Evolutionary conservation across 2,888 invertebrate species (phyloP), one percentile per base, ranked within the genome.

Genomic region (Hirtodrosophila histrioides): DNA sequence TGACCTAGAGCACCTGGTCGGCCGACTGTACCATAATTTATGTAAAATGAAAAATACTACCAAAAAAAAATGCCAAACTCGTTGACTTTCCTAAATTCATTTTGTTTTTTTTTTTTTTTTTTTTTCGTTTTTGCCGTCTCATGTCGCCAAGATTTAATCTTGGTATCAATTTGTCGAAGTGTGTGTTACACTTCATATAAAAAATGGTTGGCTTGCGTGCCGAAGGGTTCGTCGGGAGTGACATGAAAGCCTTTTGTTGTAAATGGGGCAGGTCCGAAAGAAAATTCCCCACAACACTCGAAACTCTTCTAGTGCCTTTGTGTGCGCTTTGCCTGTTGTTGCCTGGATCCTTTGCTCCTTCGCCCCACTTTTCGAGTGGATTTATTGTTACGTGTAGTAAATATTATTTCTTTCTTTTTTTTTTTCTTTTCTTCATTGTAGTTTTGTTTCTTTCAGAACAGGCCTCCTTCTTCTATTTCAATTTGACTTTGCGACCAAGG

Each of bases 341-440:
- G 44, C 40, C 46, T 8, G 45, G 41, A 37, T 51, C 23, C 43
- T 57, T 64, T 49, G 44, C 62, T 51, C 54, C 70, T 71, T 67
- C 44, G 66, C 58, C 60, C 61, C 57, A 65, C 65, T 63, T 60
- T 50, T 84, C 62, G 75, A 83, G 83, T 77, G 86, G 86, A 87
- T 83, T 88, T 88, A 86, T 88, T 86, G 88, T 86, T 80, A 88
- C 69, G 73, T 78, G 84, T 83, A 83, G 90, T 84, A 86, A 89
- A 90, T 88, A 88, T 84, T 86, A 6, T 31, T 31, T 31, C 6
- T 31, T 7, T 7, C 6, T n/a, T 31, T 31, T 31, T 31, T 31
- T 31, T 7, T 7, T 31, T 31, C 6, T 31, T 88, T 80, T 71
- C 66, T 71, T 69, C 60, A 56, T 69, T 67, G 62, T 66, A 43